phyloP scores from a whole-genome alignment of 2,888 invertebrate species.

The Drosophila mulleri region DNA sequence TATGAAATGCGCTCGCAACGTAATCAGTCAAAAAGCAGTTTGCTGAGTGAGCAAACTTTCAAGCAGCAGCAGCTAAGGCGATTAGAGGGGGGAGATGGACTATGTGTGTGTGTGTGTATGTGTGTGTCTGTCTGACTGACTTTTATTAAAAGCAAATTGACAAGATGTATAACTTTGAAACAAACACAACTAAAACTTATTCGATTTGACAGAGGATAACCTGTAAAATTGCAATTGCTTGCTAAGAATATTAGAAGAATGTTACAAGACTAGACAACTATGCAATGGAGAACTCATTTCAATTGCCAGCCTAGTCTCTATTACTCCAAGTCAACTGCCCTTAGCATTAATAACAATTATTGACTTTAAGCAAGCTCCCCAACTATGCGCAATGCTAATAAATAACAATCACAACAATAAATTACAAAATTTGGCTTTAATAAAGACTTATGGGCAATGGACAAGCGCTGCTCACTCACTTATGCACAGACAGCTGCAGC shows the following conservation, averaged over 20 bases:
- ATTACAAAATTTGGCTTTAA: neutral
- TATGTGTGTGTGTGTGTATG: neutral
- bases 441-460: neutral
- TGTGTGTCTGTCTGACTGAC: neutral
- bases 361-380: neutral
- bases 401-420: neutral
- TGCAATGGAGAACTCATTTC: neutral
- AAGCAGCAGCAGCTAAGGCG: neutral
- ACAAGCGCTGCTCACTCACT: neutral
- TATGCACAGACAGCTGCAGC: neutral
- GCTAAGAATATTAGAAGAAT: too few species aligned
- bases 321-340: neutral
- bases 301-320: neutral
- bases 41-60: conserved; percentile 7
- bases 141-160: conserved; percentile 7
- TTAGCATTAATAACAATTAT: neutral
- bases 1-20: conserved; percentile 7
- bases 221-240: neutral
- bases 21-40: conserved; percentile 31
- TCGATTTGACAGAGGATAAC: neutral
- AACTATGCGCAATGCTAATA: neutral
- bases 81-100: neutral
- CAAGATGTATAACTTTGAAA: neutral
- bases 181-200: conserved; percentile 3
- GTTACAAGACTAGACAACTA: neutral